Evolutionary conservation across 2,797 vertebrate genomes (phyloP).

Genomic region (Molossus molossus): DNA sequence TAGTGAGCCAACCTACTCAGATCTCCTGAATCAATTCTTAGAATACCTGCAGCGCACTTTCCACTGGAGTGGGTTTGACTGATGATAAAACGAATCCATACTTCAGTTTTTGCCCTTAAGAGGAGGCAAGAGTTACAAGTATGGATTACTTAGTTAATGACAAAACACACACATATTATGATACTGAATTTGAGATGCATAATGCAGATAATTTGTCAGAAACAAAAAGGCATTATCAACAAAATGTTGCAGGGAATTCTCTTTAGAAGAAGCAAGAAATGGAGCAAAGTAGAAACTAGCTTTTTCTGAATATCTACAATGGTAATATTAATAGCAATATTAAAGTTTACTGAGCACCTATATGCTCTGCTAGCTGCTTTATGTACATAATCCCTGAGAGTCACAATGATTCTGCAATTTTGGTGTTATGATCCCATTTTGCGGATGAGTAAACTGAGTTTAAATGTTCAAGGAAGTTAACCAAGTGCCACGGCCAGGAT

Average conservation of each 20-base stretch:
- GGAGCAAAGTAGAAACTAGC: background rate
- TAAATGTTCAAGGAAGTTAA: background rate
- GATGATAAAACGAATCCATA: background rate
- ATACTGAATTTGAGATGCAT: background rate
- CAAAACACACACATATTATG: background rate
- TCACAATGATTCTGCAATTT: background rate
- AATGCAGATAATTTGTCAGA: background rate
- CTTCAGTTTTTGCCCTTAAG: background rate
- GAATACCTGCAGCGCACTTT: background rate
- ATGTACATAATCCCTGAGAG: background rate
- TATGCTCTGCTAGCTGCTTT: background rate
- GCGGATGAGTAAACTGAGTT: background rate
- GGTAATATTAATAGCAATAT: background rate
- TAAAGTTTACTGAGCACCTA: background rate
- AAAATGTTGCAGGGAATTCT: conserved; percentile 9
- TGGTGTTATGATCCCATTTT: background rate
- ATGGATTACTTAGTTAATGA: background rate
- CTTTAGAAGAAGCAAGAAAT: background rate
- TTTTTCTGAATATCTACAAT: background rate
- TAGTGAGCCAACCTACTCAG: background rate
- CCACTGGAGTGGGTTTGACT: background rate
- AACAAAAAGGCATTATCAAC: background rate
- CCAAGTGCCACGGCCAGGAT: background rate
- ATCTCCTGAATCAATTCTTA: background rate
- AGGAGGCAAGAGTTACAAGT: background rate